Evolutionary conservation across 2,797 vertebrate species (phyloP), one percentile per base, ranked within the genome.

Genomic region (Antrozous pallidus): DNA sequence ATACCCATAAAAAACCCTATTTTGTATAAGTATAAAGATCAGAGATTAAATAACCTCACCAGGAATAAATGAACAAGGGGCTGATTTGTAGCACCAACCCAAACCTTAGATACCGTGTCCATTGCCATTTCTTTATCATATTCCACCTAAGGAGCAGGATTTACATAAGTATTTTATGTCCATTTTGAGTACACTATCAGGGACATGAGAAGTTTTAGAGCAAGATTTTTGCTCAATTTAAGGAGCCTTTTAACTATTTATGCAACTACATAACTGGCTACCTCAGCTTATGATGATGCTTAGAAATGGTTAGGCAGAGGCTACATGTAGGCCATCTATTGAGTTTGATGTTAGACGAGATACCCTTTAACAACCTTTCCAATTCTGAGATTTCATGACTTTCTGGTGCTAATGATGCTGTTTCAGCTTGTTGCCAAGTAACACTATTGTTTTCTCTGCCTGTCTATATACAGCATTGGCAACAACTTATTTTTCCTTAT

Each of bases 291-390:
- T 51, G 77, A 65, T 1, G 13, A 49, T 56, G 20, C 58, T 65
- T 78, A 77, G 63, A 94, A 93, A 70, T 58, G 51, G 20, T 75
- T 77, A 56, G 90, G 51, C 42, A 42, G 28, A 90, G 38, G 51
- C 36, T 82, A 67, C 38, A 28, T 75, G 69, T n/a, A n/a, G n/a
- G 38, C 36, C 69, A 82, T 93, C 73, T 88, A 45, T 78, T 4
- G 5, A 88, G 51, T 17, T 86, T 36, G 42, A 40, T 42, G 24
- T 74, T 73, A 12, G 42, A 61, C 69, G 92, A 40, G 10, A 82
- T 88, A 79, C 94, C 93, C 88, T 94, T 93, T 90, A 94, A 94
- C 71, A 92, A 89, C 49, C 63, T 94, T 94, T 83, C 86, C 71
- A 94, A 51, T 87, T 90, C 7, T 17, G 42, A 88, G 40, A 92